Conservation (phyloP, 2,113 vertebrate genomes). For the Saiga tatarica region DNA sequence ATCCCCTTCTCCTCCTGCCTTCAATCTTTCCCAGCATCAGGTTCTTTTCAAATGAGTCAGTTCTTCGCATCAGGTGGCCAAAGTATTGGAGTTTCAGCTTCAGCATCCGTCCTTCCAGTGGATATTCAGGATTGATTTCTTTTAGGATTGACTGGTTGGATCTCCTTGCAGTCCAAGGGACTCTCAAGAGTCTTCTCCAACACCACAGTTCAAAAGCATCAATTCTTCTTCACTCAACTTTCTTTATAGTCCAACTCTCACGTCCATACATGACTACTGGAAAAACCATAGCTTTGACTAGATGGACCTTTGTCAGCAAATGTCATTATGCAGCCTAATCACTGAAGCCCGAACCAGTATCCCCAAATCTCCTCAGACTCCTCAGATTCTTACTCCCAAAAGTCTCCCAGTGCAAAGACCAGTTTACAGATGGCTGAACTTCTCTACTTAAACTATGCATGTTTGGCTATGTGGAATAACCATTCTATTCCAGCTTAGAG, state of each 20-base stretch:
- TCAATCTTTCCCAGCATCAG: not conserved
- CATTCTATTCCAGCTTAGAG: not conserved
- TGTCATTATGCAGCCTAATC: not conserved
- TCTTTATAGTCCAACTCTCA: not conserved
- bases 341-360: too few relatives aligned
- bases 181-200: not conserved
- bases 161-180: not conserved
- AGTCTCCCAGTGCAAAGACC: not conserved
- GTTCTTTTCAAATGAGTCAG: not conserved
- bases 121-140: not conserved
- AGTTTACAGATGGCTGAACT: not conserved
- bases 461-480: not conserved
- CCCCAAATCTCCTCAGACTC: not conserved
- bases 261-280: not conserved
- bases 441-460: not conserved
- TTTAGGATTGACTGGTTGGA: not conserved
- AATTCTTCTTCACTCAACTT: not conserved
- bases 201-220: not conserved
- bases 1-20: not conserved
- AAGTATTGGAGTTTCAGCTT: not conserved
- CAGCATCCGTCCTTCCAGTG: not conserved
- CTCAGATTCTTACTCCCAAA: not conserved
- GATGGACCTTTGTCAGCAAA: not conserved
- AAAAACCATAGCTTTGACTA: not conserved
- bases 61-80: not conserved